Evolutionary conservation across 2,797 vertebrate genomes (phyloP), one percentile per base, ranked within the genome.

Genomic region (Xiphorhynchus erythropygius): DNA sequence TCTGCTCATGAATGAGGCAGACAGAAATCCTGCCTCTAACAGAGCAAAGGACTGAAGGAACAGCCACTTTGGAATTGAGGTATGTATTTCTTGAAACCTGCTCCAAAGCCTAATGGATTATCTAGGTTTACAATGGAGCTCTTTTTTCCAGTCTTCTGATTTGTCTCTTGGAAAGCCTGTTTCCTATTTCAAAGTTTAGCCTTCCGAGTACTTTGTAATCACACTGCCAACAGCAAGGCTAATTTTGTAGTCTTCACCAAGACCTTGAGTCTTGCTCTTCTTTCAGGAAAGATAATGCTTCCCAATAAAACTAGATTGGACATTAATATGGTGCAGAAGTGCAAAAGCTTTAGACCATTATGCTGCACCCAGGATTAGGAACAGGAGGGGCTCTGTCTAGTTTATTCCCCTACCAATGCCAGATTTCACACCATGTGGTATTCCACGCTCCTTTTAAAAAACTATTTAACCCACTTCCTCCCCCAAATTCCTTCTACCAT

Each of bases 271-370:
- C 53, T 74, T 70, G 33, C 6, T 55, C 7, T 32, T 52, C 18
- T 77, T 63, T 83, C 41, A 74, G 50, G 73, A 56, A 50, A 59
- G 60, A 8, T 2, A 33, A 33, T 0, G 1, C 1, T 3, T 33
- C 41, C 44, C 15, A 67, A n/a, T 13, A 73, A 47, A 76, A 35
- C 5, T 0, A 19, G 9, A 74, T 33, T 4, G 9, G 56, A 33
- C 33, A 49, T 41, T 4, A 47, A 24, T 5, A 27, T 1, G 4
- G 18, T 33, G 41, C 1, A 2, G 46, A 73, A 69, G 9, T 16
- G 22, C 30, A 78, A 67, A 50, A 41, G 13, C 23, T 75, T 77
- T 25, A 71, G 63, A 35, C 23, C 22, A 46, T 8, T 15, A 4
- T 39, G 18, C 7, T 80, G 44, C 11, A 32, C 8, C 56, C 37